phyloP scores from a whole-genome alignment of 2,888 invertebrate genomes.

The Lasioglossum malachurum region DNA sequence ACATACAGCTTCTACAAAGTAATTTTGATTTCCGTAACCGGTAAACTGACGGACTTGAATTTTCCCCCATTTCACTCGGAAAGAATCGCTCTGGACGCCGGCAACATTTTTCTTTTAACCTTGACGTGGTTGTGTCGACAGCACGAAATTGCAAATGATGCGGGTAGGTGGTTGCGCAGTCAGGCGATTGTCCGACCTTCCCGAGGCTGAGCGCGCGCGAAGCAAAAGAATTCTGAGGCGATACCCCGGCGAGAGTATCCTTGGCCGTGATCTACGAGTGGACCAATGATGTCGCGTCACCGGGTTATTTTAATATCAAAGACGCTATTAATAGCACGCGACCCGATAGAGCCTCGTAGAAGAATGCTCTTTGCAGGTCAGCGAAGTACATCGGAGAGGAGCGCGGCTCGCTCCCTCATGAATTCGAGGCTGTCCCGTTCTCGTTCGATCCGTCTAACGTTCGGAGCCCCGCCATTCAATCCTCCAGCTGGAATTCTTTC shows the following conservation, averaged over 20 bases:
- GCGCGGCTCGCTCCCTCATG: constrained; percentile 4
- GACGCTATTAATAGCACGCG: constrained; percentile 66
- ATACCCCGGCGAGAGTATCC: constrained; percentile 38
- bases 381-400: constrained; percentile 17
- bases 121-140: not conserved
- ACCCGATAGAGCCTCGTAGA: constrained; percentile 53
- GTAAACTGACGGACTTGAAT: not conserved
- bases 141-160: not conserved
- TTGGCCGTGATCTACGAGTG: constrained; percentile 65
- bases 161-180: not conserved
- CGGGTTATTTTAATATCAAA: constrained; percentile 71
- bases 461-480: not conserved
- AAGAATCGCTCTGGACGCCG: not conserved
- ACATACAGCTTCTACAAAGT: not conserved
- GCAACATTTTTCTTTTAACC: not conserved
- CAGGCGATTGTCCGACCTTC: not conserved
- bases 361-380: constrained; percentile 57
- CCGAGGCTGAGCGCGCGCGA: not conserved
- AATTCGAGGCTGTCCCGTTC: constrained; percentile 9
- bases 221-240: constrained; percentile 30
- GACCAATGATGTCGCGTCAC: constrained; percentile 58
- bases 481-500: not conserved
- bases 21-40: not conserved
- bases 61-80: not conserved
- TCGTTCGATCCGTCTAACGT: not conserved